Base-by-base conservation (phyloP, 2,113 vertebrate species). In the Strix aluco region DNA sequence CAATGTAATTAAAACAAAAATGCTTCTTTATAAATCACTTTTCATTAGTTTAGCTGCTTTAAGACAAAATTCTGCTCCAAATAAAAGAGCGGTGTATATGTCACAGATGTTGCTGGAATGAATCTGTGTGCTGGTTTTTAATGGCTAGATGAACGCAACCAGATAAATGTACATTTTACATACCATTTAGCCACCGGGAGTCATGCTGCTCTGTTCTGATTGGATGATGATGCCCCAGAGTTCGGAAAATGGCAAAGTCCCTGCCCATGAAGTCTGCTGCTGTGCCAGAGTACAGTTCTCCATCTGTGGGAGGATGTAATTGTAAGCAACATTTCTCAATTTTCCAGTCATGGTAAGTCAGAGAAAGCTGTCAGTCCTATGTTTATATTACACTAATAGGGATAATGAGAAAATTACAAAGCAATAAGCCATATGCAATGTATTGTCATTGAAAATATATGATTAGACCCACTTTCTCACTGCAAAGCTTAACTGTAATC, bases 211-310 rank as follows among this genome's bases (percentile, higher is more conserved):
- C 99, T 0, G 99, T 99, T 95, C 99, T 98, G 98, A 99, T 99
- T 87, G 99, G 99, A 90, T 99, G 99, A 96, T 99, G 99, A 86
- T 98, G 98, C 62, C 99, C 99, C 61, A 99, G 98, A 52, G 99
- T 99, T 81, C 99, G 98, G 98, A 99, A 99, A 96, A 99, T 99
- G 81, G 99, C 99, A 97, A 99, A 99, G 94, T 99, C 99, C 93
- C 99, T 98, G 81, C 99, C 99, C 99, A 99, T 99, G 97, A 99
- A 99, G 97, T 99, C 99, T 63, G 99, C 99, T 12, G 99, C 99
- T 17, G 99, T 99, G 81, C 99, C 99, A 26, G 99, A 99, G 90
- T 99, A 99, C 87, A 99, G 95, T 55, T 99, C 99, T 63, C 99
- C 99, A 97, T 99, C 99, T 99, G 97, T 57, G 77, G 96, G 55